These are phyloP conservation scores for Odontamblyopus rebecca DNA, from an alignment of 2,797 vertebrate species.

Conservation along the genomic window DNA sequence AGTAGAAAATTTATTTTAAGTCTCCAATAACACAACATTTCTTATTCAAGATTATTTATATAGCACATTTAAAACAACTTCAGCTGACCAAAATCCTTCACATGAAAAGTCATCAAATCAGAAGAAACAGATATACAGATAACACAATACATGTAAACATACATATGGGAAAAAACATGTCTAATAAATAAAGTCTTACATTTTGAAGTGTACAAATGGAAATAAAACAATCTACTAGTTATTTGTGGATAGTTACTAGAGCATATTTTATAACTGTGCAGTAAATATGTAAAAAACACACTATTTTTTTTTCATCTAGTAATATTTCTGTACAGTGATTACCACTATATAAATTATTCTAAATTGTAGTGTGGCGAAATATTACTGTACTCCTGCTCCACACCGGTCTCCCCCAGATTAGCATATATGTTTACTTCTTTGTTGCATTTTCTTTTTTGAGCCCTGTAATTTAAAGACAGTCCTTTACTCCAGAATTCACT, in stretches of 20 bases:
- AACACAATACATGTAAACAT: no score
- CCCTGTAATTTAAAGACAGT: conserved; percentile 5
- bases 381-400: conserved; percentile 19
- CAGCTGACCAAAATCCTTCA: no score
- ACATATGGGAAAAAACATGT: no score
- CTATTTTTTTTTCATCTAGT: neutral
- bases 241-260: neutral
- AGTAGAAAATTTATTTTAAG: neutral
- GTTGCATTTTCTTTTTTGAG: neutral
- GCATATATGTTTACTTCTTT: conserved; percentile 18
- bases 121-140: no score
- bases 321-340: no score
- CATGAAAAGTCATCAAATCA: no score
- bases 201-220: neutral
- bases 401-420: conserved; percentile 10
- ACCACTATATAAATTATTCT: no score
- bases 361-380: conserved; percentile 3
- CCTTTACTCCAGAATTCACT: neutral
- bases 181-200: no score
- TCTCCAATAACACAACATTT: neutral
- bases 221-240: neutral
- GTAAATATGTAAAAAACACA: neutral
- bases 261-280: neutral
- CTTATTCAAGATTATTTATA: no score
- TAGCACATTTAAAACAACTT: no score